Conservation (phyloP, 2,113 vertebrate genomes). For the Oxyura jamaicensis region DNA sequence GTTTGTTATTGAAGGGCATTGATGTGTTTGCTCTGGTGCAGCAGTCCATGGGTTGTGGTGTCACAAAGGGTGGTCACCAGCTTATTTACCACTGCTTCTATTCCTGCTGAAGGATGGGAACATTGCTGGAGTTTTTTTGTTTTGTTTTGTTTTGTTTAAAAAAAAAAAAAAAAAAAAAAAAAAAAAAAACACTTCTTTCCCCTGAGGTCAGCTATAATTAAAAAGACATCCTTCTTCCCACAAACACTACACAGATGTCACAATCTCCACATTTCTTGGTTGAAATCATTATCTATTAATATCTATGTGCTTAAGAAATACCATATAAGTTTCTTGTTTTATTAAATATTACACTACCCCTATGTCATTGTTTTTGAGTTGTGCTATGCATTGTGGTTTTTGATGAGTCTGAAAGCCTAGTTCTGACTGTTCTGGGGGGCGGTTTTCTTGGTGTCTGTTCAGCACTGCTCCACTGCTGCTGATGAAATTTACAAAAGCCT, state of each 20-base stretch:
- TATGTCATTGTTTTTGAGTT: neutral
- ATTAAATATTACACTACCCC: neutral
- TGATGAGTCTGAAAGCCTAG: neutral
- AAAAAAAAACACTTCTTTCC: neutral
- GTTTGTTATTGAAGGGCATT: neutral
- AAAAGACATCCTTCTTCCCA: neutral
- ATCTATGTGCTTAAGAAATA: neutral
- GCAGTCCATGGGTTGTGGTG: accelerated
- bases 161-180: too few relatives aligned
- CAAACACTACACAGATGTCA: neutral
- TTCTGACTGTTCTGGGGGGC: neutral
- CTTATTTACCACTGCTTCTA: neutral
- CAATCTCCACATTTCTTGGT: neutral
- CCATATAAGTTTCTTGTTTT: neutral
- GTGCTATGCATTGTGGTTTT: neutral
- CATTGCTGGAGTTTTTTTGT: accelerated
- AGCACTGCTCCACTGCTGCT: neutral
- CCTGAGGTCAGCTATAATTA: neutral
- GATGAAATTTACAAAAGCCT: neutral
- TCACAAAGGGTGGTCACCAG: neutral
- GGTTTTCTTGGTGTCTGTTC: neutral
- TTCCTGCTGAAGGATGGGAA: neutral
- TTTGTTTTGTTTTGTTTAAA: too few relatives aligned
- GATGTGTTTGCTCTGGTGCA: neutral
- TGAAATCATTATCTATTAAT: neutral